Evolutionary conservation across 2,113 vertebrate genomes (phyloP), one percentile per base, ranked within the genome.

Genomic region (Pseudorhombus dupliciocellatus): DNA sequence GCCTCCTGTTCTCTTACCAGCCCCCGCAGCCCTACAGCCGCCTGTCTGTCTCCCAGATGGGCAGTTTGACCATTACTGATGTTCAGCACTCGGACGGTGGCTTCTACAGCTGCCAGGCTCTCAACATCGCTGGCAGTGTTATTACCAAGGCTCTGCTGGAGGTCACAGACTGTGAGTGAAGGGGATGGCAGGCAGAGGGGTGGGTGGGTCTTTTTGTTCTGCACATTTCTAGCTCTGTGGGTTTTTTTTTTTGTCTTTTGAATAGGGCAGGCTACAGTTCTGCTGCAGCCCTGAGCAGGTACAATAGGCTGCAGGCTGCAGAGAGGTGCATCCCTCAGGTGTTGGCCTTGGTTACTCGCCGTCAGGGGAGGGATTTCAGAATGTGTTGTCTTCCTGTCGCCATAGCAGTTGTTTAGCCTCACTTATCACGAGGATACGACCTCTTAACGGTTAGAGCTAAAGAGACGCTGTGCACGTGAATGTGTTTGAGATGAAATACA

Each of bases 81-180:
- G 94, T 96, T 75, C 96, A 98, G 90, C 91, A 95, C 65, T 95
- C 96, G 31, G 98, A 99, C 73, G 95, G 94, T 10, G 96, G 97
- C 7, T 96, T 96, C 83, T 99, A 98, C 73, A 98, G 96, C 91
- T 99, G 98, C 92, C 98, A 99, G 94, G 98, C 97, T 67, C 94
- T 99, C 80, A 99, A 98, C 90, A 97, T 99, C 64, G 98, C 98
- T 0, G 98, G 98, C 84, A 98, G 97, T 77, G 97, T 99, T 81
- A 99, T 97, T 87, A 99, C 96, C 85, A 99, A 98, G 91, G 98
- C 96, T 5, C 96, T 97, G 85, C 93, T 99, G 92, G 97, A 98
- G 77, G 77, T 91, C 81, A 87, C 80, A 66, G 88, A 89, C 62
- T 73, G 86, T 89, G 78, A 90, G 89, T 91, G 73, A 67, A 46